Percentiles rank a stretch among this genome's conserved stretches.
These are phyloP conservation scores for Naja naja DNA, from an alignment of 2,113 vertebrate species.

Conservation along the genomic window DNA sequence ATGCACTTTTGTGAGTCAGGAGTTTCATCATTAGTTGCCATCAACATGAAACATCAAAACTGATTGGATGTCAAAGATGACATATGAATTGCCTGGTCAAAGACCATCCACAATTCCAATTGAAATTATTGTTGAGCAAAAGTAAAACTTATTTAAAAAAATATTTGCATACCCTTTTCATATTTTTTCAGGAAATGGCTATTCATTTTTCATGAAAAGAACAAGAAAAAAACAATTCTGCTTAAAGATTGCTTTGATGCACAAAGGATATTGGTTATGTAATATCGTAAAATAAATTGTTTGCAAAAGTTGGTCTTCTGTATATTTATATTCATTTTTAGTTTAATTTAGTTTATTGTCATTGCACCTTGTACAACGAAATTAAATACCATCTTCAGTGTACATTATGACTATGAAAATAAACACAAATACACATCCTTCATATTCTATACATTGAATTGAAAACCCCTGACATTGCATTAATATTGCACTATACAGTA, in stretches of 20 bases:
- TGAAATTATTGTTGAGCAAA: not conserved
- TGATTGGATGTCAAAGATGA: not conserved
- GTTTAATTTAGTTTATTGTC: no score
- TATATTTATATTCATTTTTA: not conserved
- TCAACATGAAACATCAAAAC: not conserved
- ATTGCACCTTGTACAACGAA: no score
- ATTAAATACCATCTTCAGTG: no score
- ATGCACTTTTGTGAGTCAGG: not conserved
- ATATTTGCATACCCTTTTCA: not conserved
- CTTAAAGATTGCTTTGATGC: not conserved
- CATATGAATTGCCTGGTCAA: not conserved
- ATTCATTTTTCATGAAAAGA: not conserved
- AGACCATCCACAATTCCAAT: not conserved
- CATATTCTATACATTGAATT: no score
- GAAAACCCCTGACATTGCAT: no score
- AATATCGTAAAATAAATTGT: not conserved
- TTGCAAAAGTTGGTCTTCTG: not conserved
- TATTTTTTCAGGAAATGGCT: not conserved
- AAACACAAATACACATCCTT: no score
- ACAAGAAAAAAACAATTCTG: not conserved
- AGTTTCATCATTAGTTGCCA: not conserved
- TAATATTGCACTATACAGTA: no score
- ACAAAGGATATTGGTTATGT: not conserved
- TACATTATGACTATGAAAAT: no score
- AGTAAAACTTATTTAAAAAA: not conserved